phyloP scores from a whole-genome alignment of 2,888 invertebrate genomes.

The Phalangium opilio region DNA sequence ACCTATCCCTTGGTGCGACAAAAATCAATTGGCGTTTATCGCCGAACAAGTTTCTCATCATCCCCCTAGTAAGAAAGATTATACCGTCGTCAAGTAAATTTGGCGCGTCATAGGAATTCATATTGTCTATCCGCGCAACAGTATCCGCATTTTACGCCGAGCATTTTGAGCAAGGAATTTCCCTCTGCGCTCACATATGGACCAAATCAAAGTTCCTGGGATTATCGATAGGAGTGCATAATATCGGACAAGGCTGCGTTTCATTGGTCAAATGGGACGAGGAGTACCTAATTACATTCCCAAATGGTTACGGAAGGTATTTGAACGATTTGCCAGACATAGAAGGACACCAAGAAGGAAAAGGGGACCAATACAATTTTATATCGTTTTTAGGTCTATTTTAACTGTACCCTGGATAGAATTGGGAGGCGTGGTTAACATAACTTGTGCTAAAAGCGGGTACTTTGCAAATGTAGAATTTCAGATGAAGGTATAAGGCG shows the following conservation, averaged over 20 bases:
- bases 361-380: background rate
- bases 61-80: constrained; percentile 46
- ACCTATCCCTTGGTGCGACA: constrained; percentile 19
- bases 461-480: constrained; percentile 87
- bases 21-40: constrained; percentile 71
- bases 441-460: constrained; percentile 83
- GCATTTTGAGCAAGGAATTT: constrained; percentile 73
- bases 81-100: too few species aligned
- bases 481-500: constrained; percentile 64
- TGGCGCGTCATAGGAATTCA: too few species aligned
- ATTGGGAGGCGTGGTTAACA: constrained; percentile 77
- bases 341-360: too few species aligned
- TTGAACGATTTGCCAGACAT: too few species aligned
- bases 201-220: constrained; percentile 99
- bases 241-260: constrained; percentile 88
- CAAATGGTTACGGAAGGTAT: constrained; percentile 90
- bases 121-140: constrained; percentile 28
- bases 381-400: constrained; percentile 58
- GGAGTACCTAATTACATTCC: constrained; percentile 90
- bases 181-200: constrained; percentile 92
- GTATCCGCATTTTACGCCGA: constrained; percentile 99
- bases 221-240: constrained; percentile 81
- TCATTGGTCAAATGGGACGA: constrained; percentile 76
- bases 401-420: constrained; percentile 98
- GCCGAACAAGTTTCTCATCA: constrained; percentile 99